Evolutionary conservation across 2,888 invertebrate species (phyloP).

Genomic region (Diadegma fenestrale): DNA sequence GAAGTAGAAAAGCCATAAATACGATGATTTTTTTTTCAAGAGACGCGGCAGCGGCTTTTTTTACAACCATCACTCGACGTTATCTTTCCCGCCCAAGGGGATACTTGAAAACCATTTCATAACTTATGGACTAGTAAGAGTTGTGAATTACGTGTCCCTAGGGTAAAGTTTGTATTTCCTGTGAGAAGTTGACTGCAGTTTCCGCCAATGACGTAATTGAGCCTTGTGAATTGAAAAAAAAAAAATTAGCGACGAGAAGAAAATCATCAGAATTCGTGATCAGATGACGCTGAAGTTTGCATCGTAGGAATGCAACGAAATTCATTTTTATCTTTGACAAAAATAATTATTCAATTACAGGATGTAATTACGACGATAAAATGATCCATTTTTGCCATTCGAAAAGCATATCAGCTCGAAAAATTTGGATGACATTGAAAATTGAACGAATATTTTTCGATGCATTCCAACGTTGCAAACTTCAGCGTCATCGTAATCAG

Average conservation of each 20-base stretch:
- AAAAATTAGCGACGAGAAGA: not conserved
- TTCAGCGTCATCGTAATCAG: no score
- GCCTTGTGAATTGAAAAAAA: not conserved
- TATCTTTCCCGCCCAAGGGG: not conserved
- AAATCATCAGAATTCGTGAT: not conserved
- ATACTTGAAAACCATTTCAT: not conserved
- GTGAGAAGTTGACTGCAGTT: conserved; percentile 2
- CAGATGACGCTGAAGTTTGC: no score
- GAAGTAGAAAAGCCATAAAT: not conserved
- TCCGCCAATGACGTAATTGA: not conserved
- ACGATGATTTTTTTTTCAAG: not conserved
- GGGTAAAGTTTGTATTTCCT: conserved; percentile 21
- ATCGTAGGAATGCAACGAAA: no score
- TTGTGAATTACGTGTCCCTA: conserved; percentile 3
- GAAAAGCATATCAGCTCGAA: no score
- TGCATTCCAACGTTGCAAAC: no score
- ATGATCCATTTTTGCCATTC: no score
- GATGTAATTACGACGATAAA: no score
- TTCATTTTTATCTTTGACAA: no score
- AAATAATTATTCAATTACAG: no score
- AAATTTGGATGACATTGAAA: no score
- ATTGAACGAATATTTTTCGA: no score
- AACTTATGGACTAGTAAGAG: not conserved
- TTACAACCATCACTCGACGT: not conserved
- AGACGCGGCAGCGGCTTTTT: no score